Conservation (phyloP, 2,888 invertebrate genomes). For the Rotaria socialis region DNA sequence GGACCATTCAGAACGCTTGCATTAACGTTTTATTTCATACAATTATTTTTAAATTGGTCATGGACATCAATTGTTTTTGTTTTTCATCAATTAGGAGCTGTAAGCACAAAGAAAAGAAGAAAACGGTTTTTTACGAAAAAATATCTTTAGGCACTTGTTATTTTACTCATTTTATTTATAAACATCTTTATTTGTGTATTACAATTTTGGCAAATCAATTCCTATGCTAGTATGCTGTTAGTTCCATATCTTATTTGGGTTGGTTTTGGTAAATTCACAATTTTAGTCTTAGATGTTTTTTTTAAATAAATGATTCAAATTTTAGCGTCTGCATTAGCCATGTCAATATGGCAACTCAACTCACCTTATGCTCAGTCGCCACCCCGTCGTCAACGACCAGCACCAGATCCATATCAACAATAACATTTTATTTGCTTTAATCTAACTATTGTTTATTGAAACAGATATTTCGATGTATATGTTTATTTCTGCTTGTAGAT, state of each 20-base stretch:
- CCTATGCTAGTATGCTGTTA: neutral
- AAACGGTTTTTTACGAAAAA: neutral
- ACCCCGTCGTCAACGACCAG: neutral
- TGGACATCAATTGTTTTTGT: neutral
- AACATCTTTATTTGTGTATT: conserved; percentile 20
- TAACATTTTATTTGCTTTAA: neutral
- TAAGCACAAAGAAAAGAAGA: neutral
- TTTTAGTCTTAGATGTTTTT: neutral
- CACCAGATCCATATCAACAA: neutral
- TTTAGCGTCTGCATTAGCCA: neutral
- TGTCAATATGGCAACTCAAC: neutral
- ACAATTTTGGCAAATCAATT: conserved; percentile 30
- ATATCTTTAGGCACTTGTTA: neutral
- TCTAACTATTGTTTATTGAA: neutral
- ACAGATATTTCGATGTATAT: neutral
- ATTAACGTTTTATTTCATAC: conserved; percentile 20
- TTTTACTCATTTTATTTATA: neutral
- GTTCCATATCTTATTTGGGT: conserved; percentile 13
- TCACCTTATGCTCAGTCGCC: neutral
- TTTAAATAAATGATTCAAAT: neutral
- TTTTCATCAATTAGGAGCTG: conserved; percentile 14
- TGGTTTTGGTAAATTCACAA: neutral
- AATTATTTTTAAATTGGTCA: conserved; percentile 8
- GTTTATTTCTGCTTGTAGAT: neutral
- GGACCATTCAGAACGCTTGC: neutral